Conservation (phyloP, 1,140 invertebrate genomes). For the Zophobas atratus region DNA sequence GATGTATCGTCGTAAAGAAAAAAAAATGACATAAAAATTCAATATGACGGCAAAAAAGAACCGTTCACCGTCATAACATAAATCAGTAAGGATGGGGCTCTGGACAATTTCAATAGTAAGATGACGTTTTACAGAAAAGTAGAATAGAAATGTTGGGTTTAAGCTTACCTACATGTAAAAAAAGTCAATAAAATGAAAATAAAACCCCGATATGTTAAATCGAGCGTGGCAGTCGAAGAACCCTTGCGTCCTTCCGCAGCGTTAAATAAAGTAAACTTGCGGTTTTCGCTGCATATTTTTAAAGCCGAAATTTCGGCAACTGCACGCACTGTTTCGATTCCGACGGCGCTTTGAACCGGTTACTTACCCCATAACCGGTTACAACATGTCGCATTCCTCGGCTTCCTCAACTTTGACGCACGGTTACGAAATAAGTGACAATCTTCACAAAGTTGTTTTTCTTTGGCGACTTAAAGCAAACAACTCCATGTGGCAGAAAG, state of each 20-base stretch:
- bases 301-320: not conserved
- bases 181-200: slow-evolving; percentile 35
- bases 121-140: slow-evolving; percentile 21
- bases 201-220: slow-evolving; percentile 8
- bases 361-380: not conserved
- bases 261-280: slow-evolving; percentile 3
- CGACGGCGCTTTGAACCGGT: no score
- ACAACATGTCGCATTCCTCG: not conserved
- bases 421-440: not conserved
- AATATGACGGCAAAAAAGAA: slow-evolving; percentile 9
- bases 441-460: slow-evolving; percentile 16
- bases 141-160: slow-evolving; percentile 27
- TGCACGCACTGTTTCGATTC: no score
- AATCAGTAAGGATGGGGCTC: slow-evolving; percentile 19
- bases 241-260: slow-evolving; percentile 4
- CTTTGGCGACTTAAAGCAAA: slow-evolving; percentile 35
- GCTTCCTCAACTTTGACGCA: not conserved
- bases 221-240: slow-evolving; percentile 1
- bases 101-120: slow-evolving; percentile 24
- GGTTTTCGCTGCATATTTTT: slow-evolving; percentile 19
- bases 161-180: slow-evolving; percentile 24
- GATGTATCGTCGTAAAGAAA: slow-evolving; percentile 29
- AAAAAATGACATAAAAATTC: slow-evolving; percentile 32
- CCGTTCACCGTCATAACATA: slow-evolving; percentile 25
- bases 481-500: slow-evolving; percentile 28